phyloP scores from a whole-genome alignment of 2,888 invertebrate species.

The Xylocampa areola region DNA sequence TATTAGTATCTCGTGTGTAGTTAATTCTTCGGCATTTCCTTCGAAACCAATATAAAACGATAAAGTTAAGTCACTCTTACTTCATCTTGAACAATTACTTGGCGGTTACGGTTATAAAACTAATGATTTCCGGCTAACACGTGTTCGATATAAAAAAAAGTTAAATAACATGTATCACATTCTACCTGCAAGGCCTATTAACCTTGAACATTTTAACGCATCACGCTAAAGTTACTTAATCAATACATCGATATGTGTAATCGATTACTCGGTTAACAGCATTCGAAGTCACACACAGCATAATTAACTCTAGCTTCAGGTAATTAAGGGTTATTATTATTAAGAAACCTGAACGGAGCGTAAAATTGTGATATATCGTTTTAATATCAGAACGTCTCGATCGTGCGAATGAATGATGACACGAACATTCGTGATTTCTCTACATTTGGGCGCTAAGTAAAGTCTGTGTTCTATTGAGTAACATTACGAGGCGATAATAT shows the following conservation, averaged over 20 bases:
- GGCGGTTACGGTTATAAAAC: conserved; percentile 8
- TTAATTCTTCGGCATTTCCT: too few species aligned
- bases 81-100: background rate
- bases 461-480: background rate
- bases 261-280: conserved; percentile 49
- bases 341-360: conserved; percentile 21
- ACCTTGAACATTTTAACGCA: conserved; percentile 20
- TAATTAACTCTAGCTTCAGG: conserved; percentile 25
- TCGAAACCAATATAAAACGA: too few species aligned
- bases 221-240: conserved; percentile 54
- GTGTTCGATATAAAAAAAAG: conserved; percentile 12
- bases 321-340: conserved; percentile 21
- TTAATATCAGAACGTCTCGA: conserved; percentile 55
- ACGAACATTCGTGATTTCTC: conserved; percentile 25
- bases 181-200: conserved; percentile 25
- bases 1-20: too few species aligned
- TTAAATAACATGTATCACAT: conserved; percentile 17
- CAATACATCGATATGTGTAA: conserved; percentile 36
- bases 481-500: conserved; percentile 2
- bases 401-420: conserved; percentile 56
- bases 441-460: conserved; percentile 11
- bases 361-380: conserved; percentile 64
- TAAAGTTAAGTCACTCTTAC: background rate
- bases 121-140: background rate
- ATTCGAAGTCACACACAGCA: conserved; percentile 8